Percentiles rank a stretch among this genome's conserved stretches.
These are phyloP conservation scores for Cryptophagus acutangulus DNA, from an alignment of 2,888 invertebrate genomes.

Conservation along the genomic window DNA sequence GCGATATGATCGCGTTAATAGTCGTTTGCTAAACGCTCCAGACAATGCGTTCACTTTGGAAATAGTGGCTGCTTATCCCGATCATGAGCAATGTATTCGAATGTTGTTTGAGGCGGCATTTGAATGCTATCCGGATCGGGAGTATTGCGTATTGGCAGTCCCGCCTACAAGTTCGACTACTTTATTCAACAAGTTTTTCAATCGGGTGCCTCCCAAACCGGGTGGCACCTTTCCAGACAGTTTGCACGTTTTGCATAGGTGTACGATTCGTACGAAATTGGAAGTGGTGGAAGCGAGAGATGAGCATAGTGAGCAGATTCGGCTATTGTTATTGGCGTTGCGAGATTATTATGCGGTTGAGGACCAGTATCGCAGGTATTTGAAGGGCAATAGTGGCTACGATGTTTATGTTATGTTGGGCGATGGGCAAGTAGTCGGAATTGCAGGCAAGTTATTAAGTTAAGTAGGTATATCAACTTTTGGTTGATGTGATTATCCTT, in stretches of 20 bases:
- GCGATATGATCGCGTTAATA: too few relatives aligned
- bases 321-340: not conserved
- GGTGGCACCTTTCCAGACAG: slow-evolving; percentile 45
- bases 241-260: slow-evolving; percentile 47
- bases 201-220: slow-evolving; percentile 39
- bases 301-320: not conserved
- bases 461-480: too few relatives aligned
- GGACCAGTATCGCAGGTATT: too few relatives aligned
- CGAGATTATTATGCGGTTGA: not conserved
- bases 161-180: slow-evolving; percentile 42
- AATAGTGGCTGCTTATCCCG: slow-evolving; percentile 54
- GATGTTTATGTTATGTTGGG: slow-evolving; percentile 30
- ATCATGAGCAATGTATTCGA: slow-evolving; percentile 53
- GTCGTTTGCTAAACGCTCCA: too few relatives aligned
- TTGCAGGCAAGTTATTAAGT: slow-evolving; percentile 31
- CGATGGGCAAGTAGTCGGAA: slow-evolving; percentile 33
- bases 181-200: slow-evolving; percentile 20
- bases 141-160: slow-evolving; percentile 59
- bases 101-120: slow-evolving; percentile 63
- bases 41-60: slow-evolving; percentile 63
- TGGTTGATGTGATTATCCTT: too few relatives aligned
- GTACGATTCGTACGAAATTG: slow-evolving; percentile 16
- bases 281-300: slow-evolving; percentile 20
- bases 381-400: too few relatives aligned
- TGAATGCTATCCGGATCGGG: slow-evolving; percentile 59